Base-by-base conservation (phyloP, 2,888 invertebrate genomes). In the Hermaeophaga mercurialis region DNA sequence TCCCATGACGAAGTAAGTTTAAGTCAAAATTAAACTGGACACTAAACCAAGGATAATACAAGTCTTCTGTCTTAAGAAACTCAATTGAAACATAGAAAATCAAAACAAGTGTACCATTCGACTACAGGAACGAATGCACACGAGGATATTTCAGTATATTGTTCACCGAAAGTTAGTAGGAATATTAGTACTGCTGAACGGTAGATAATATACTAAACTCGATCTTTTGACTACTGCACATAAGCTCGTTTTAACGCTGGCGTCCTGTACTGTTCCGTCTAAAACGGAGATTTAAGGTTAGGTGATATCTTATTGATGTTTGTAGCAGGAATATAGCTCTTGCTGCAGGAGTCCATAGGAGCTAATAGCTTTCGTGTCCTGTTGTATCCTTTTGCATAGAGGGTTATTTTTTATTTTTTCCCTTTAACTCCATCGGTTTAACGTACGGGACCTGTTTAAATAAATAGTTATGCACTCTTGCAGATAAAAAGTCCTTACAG, bases 1-100 rank as follows among this genome's bases (percentile, higher is more conserved):
- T 53, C 66, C 62, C 66, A 66, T 66, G 54, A 39, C 61, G 59
- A 48, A 38, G 14, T 31, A 33, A 22, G 38, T 46, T 53, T 46
- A 11, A 19, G 36, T 54, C 33, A 44, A 52, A 43, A 43, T 31
- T 50, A 14, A 54, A 58, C 54, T 58, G 53, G 39, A 53, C 59
- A 59, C 55, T 56, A 24, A 43, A 34, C 34, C 41, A 19, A 34
- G 54, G 44, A 54, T 41, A 50, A 33, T 55, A 52, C 34, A 54
- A 47, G 45, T 34, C 43, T 54, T 17, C 26, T 36, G 41, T 36
- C 45, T 34, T n/a, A 38, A 54, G 43, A 52, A 52, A 45, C 52
- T 28, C 53, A 48, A 53, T 47, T 36, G 46, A 36, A 47, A 46
- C 43, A 43, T 45, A 24, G 22, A 59, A 59, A 59, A 59, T 56